Conservation (phyloP, 2,113 vertebrate genomes). For the Pampusana beccarii region DNA sequence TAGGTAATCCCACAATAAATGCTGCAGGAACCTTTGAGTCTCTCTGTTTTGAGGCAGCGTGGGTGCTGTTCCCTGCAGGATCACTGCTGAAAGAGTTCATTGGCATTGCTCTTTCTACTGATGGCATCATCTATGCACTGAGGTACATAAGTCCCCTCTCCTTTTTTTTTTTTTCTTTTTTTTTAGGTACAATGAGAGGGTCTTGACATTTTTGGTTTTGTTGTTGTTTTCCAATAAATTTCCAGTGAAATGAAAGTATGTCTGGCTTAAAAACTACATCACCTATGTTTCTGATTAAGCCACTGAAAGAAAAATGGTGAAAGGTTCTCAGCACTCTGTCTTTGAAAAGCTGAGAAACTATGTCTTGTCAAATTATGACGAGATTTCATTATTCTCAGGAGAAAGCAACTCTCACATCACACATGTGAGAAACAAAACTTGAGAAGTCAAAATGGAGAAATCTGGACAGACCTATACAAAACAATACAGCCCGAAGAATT, state of each 20-base stretch:
- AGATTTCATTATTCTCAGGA: not conserved
- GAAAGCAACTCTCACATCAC: not conserved
- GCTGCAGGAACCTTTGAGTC: not conserved
- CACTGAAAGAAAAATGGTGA: not conserved
- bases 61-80: not conserved
- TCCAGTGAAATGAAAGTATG: not conserved
- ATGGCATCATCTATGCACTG: not conserved
- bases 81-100: not conserved
- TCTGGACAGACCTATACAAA: not conserved
- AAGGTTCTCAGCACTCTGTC: not conserved
- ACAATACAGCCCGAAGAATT: not conserved
- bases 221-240: not conserved
- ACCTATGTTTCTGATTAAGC: not conserved
- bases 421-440: not conserved
- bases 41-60: not conserved
- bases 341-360: not conserved
- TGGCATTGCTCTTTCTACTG: not conserved
- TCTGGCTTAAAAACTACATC: not conserved
- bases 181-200: not conserved
- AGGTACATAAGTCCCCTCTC: not conserved
- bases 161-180: not conserved
- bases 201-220: not conserved
- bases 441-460: not conserved
- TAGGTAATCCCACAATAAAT: not conserved
- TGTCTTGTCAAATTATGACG: not conserved